phyloP scores from a whole-genome alignment of 2,888 invertebrate genomes.

The Scaptomyza reducta region DNA sequence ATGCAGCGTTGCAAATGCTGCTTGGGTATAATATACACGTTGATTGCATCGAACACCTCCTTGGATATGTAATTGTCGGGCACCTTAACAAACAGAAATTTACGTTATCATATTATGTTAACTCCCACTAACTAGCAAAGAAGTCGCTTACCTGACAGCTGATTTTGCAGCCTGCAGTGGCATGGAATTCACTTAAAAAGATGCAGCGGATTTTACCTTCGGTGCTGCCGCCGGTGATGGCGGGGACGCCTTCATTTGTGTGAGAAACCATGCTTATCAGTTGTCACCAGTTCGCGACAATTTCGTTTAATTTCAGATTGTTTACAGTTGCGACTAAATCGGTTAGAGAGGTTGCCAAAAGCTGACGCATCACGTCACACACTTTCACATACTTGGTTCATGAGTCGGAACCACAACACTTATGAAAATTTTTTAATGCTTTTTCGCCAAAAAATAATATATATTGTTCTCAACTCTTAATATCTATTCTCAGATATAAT shows the following conservation, averaged over 20 bases:
- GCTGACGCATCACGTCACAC: not conserved
- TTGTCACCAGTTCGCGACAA: constrained; percentile 10
- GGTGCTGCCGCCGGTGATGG: constrained; percentile 86
- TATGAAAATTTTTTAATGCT: too few relatives aligned
- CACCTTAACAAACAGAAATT: constrained; percentile 86
- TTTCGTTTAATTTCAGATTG: not conserved
- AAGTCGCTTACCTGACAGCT: constrained; percentile 88
- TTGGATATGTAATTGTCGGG: constrained; percentile 96
- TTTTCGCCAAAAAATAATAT: too few relatives aligned
- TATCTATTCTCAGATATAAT: too few relatives aligned
- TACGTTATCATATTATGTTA: not conserved
- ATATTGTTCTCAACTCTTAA: too few relatives aligned
- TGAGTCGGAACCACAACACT: too few relatives aligned
- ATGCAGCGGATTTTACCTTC: constrained; percentile 93
- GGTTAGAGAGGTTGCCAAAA: not conserved
- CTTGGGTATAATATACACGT: constrained; percentile 97
- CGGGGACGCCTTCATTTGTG: constrained; percentile 44
- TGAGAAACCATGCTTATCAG: constrained; percentile 58
- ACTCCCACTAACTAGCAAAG: not conserved
- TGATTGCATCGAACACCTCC: constrained; percentile 96
- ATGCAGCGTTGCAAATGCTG: constrained; percentile 94
- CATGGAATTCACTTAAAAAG: constrained; percentile 91
- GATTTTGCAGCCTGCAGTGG: constrained; percentile 92
- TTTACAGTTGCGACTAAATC: not conserved
- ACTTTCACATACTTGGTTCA: too few relatives aligned